These are phyloP conservation scores for Zoanthus gigantus DNA, from an alignment of 92 coral and sea anemone species.

Conservation along the genomic window DNA sequence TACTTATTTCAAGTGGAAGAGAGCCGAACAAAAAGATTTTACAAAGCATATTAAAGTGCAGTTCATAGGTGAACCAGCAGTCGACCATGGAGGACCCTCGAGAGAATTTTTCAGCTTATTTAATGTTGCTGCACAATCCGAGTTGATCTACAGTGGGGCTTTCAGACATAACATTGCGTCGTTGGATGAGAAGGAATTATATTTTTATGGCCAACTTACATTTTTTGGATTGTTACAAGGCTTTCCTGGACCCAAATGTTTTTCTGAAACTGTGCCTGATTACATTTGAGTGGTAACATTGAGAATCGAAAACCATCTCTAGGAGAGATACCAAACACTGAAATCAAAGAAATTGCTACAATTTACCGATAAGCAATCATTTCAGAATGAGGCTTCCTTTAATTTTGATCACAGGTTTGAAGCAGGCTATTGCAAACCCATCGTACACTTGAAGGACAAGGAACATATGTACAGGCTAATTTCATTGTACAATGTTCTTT, in stretches of 20 bases:
- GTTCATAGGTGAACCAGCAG: slow-evolving; percentile 17
- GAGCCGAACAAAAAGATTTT: not conserved
- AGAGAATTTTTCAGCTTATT: slow-evolving; percentile 15
- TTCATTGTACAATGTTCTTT: slow-evolving; percentile 18
- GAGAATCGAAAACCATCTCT: slow-evolving; percentile 47
- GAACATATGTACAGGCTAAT: slow-evolving; percentile 47
- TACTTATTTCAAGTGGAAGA: slow-evolving; percentile 11
- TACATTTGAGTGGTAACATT: slow-evolving; percentile 45
- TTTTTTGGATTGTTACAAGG: slow-evolving; percentile 54
- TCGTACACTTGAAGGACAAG: slow-evolving; percentile 59
- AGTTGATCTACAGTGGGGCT: slow-evolving; percentile 23
- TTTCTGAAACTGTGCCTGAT: slow-evolving; percentile 48
- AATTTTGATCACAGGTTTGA: slow-evolving; percentile 65
- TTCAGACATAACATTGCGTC: slow-evolving; percentile 52
- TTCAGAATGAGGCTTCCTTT: slow-evolving; percentile 61
- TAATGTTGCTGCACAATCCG: slow-evolving; percentile 9
- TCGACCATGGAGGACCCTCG: slow-evolving; percentile 10
- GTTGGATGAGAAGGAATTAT: slow-evolving; percentile 18
- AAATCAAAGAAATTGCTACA: slow-evolving; percentile 37
- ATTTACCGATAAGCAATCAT: slow-evolving; percentile 59
- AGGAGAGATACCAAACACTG: slow-evolving; percentile 59
- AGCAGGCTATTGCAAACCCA: slow-evolving; percentile 70
- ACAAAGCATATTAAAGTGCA: slow-evolving; percentile 23
- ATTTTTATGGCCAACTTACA: slow-evolving; percentile 40
- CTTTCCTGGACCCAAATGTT: slow-evolving; percentile 55